These are phyloP conservation scores for Sitta carolinensis DNA, from an alignment of 2,797 vertebrate genomes.

Conservation along the genomic window DNA sequence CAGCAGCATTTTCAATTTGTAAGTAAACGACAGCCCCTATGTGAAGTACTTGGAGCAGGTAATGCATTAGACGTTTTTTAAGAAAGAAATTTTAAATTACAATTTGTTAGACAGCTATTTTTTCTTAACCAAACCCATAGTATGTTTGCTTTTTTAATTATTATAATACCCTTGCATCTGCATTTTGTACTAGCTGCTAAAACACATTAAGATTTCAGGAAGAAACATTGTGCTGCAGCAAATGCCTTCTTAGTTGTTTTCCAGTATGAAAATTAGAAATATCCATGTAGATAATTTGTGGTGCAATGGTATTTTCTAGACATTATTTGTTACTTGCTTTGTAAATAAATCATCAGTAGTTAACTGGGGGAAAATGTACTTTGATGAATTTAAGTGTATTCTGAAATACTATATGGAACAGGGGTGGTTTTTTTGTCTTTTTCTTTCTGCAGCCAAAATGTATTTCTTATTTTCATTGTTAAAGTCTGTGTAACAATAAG, in stretches of 20 bases:
- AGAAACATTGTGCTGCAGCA: constrained; percentile 17
- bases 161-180: not conserved
- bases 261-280: constrained; percentile 40
- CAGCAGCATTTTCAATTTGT: not conserved
- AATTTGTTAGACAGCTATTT: not conserved
- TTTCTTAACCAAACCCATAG: constrained; percentile 4
- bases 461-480: constrained; percentile 18
- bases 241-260: constrained; percentile 16
- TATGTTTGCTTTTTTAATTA: constrained; percentile 28
- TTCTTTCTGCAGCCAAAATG: not conserved
- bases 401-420: not conserved
- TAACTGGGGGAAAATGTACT: not conserved
- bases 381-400: constrained; percentile 15
- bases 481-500: not conserved
- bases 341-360: constrained; percentile 51
- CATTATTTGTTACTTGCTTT: constrained; percentile 36
- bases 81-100: not conserved
- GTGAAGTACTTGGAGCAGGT: not conserved
- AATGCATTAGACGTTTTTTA: not conserved
- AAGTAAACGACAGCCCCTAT: not conserved
- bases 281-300: constrained; percentile 27
- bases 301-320: constrained; percentile 49
- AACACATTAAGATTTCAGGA: constrained; percentile 14
- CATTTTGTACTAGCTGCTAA: constrained; percentile 37
- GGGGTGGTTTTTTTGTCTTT: not conserved